Conservation (phyloP, 2,888 invertebrate species). For the Dryadula phaetusa region DNA sequence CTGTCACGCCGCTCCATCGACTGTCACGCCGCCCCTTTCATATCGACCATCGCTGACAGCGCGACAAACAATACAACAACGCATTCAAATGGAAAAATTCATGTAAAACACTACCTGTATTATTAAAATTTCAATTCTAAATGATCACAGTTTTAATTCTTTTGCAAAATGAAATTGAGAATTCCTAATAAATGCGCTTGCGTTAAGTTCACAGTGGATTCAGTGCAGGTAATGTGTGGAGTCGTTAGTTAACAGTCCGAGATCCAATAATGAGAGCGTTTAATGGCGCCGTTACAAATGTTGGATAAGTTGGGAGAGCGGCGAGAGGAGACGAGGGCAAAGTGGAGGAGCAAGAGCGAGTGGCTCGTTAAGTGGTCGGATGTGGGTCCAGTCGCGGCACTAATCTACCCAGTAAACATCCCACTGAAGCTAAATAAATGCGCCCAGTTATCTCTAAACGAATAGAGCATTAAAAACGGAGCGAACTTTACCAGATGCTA, state of each 20-base stretch:
- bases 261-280: constrained; percentile 19
- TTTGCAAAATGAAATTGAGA: not conserved
- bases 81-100: constrained; percentile 6
- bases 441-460: constrained; percentile 28
- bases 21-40: constrained; percentile 1
- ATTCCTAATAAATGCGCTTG: constrained; percentile 2
- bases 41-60: constrained; percentile 2
- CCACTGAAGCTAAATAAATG: constrained; percentile 37
- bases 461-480: constrained; percentile 31
- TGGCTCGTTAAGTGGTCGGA: constrained; percentile 33
- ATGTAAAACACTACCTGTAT: not conserved
- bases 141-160: not conserved
- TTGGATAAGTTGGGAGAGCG: constrained; percentile 1
- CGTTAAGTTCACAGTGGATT: too few relatives aligned
- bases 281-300: constrained; percentile 12
- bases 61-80: not conserved
- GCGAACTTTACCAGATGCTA: constrained; percentile 27
- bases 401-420: constrained; percentile 36
- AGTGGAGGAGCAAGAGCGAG: constrained; percentile 22
- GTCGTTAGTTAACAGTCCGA: constrained; percentile 22
- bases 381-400: constrained; percentile 27
- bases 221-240: constrained; percentile 13
- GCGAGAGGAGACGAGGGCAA: not conserved
- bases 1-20: not conserved
- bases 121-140: not conserved